Base-by-base conservation (phyloP, 2,797 vertebrate species). In the Cottoperca gobio region DNA sequence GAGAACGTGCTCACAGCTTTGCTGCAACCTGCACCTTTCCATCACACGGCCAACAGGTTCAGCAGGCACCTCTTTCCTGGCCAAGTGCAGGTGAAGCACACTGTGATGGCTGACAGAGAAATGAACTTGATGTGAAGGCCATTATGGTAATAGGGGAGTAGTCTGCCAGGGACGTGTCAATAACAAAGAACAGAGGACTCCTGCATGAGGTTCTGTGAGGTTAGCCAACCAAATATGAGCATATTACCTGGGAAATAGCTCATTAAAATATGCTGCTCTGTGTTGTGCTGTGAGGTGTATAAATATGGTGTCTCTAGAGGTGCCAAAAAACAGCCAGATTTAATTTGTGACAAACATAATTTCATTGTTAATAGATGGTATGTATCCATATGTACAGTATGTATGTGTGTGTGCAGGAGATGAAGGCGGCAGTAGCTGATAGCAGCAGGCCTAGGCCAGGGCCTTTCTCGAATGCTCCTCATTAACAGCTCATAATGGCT, bases 401-500 rank as follows among this genome's bases (percentile, higher is more conserved):
- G 81, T 37, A 69, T 60, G 68, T 78, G 62, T 85, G 84, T 63
- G 64, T 79, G 78, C 43, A 61, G 42, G 83, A 91, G 92, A 95
- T 83, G 86, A 88, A 85, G 85, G 87, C 76, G 48, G 78, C 73
- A 66, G 74, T 37, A 42, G 61, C 66, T 82, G 86, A 77, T 89
- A 91, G 86, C 81, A 89, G 88, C 91, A 83, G 88, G 93, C 76
- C 78, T 80, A 90, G 93, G 93, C 91, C 93, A 72, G 89, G 93
- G 93, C 95, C 95, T 95, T 94, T 94, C 92, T 87, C 91, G 91
- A 95, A 95, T 91, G 94, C 93, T 94, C 93, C 95, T 97, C 96
- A 97, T 98, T 97, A 98, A 96, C 95, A 92, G 94, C 96, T 96
- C 95, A 96, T 95, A 95, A 97, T 95, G 94, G 95, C 95, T 96